These are phyloP conservation scores for Coccyzus lansbergi DNA, from an alignment of 2,797 vertebrate genomes.

Conservation along the genomic window DNA sequence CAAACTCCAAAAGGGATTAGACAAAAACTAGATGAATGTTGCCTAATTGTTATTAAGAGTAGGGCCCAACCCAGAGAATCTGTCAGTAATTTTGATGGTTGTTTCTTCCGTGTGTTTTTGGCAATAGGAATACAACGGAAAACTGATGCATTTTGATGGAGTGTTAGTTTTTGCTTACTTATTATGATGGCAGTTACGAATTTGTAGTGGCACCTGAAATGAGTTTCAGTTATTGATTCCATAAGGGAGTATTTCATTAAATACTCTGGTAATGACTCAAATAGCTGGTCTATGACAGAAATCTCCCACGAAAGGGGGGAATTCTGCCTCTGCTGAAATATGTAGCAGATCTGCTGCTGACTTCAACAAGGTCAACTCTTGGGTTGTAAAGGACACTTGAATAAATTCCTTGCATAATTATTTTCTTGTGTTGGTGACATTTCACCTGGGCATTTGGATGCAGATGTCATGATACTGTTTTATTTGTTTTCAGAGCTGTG, in stretches of 20 bases:
- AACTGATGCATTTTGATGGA: not conserved
- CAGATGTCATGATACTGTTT: not conserved
- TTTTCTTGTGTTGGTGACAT: not conserved
- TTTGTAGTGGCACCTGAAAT: not conserved
- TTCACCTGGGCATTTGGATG: not conserved
- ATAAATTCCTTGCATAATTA: conserved; percentile 6
- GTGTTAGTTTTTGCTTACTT: not conserved
- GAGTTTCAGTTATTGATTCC: not conserved
- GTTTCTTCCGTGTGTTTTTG: not conserved
- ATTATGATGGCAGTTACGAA: not conserved
- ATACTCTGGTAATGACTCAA: not conserved
- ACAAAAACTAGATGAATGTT: not conserved
- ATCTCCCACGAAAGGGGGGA: not conserved
- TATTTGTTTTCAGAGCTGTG: conserved; percentile 16
- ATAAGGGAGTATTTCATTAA: not conserved
- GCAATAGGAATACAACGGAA: not conserved
- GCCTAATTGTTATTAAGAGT: not conserved
- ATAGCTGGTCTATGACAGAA: not conserved
- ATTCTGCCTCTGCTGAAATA: not conserved
- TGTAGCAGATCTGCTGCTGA: not conserved
- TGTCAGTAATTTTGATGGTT: not conserved
- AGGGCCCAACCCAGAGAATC: not conserved
- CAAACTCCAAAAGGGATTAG: not conserved
- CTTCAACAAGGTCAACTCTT: conserved; percentile 16
- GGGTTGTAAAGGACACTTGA: conserved; percentile 7